Evolutionary conservation across 2,797 vertebrate species (phyloP), one percentile per base, ranked within the genome.

Genomic region (Chelon labrosus): DNA sequence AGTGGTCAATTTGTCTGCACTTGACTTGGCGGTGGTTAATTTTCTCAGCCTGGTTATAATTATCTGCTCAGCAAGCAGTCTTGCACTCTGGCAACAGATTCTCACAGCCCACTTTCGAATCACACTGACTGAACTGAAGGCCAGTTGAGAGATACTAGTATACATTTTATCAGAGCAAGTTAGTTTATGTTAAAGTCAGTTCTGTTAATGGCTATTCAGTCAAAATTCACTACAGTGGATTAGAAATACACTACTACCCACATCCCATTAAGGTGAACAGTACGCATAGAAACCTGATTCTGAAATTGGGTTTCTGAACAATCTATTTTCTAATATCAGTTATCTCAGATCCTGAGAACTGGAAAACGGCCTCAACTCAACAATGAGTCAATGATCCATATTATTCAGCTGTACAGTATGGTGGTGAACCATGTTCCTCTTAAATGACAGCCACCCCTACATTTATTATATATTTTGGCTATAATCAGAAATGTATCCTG

Each of bases 321-420:
- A 12, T 57, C 53, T 53, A 44, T 66, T 53, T 57, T 46, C 44
- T 5, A 1, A 6, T 44, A 7, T 16, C 44, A n/a, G 17, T 47
- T 39, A 12, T 38, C 6, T 46, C 42, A 46, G 42, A 46, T 17
- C 11, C 16, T 46, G 42, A 8, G 44, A 47, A 44, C 42, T 37
- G 63, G 55, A 72, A 71, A 65, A 71, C 17, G 9, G 41, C 64
- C 62, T 58, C 49, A 59, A 31, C 46, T 58, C 41, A 0, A 14
- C 41, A 47, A 16, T 47, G 39, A 67, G 47, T 38, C 62, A 75
- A 64, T 41, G 71, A 61, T 72, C 44, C 54, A 11, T 27, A 60
- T 41, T 27, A 39, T 14, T 54, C 35, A 37, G 54, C 17, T 35
- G 37, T 14, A 17, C 2, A 38, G 44, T 6, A 11, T 0, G 6